These are phyloP conservation scores for Gambusia yucatana DNA, from an alignment of 2,797 vertebrate genomes.

Conservation along the genomic window DNA sequence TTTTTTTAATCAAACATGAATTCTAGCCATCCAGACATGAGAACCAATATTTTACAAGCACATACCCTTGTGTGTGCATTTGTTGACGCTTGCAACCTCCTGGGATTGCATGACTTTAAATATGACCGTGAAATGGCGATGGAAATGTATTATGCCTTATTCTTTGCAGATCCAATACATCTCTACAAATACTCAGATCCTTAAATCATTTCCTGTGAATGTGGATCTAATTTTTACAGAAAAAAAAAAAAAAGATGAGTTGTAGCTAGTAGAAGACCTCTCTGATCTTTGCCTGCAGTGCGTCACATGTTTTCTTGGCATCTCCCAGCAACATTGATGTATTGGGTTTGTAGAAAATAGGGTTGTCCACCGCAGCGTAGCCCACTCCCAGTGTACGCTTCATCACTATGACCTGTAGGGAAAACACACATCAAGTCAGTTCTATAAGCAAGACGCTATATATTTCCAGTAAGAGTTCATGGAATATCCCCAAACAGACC, in stretches of 20 bases:
- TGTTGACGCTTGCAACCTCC: background rate
- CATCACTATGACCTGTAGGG: slow-evolving; percentile 84
- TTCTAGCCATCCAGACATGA: background rate
- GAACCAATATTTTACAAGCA: slow-evolving; percentile 1
- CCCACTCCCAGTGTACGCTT: slow-evolving; percentile 85
- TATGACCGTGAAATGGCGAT: background rate
- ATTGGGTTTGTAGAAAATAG: slow-evolving; percentile 85
- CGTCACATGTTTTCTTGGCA: slow-evolving; percentile 83
- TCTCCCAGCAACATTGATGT: slow-evolving; percentile 84
- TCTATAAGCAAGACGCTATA: background rate
- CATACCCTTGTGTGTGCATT: background rate
- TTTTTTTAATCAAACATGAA: slow-evolving; percentile 24
- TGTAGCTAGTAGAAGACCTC: slow-evolving; percentile 70
- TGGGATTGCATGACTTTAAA: background rate
- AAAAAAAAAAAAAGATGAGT: background rate
- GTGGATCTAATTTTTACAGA: slow-evolving; percentile 2
- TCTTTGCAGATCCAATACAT: slow-evolving; percentile 28
- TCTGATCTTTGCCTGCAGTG: slow-evolving; percentile 79
- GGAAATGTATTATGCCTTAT: background rate
- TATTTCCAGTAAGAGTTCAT: background rate
- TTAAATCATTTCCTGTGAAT: slow-evolving; percentile 18
- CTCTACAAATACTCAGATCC: slow-evolving; percentile 27
- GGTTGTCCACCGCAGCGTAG: slow-evolving; percentile 86
- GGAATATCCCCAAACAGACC: slow-evolving; percentile 48
- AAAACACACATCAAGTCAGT: background rate